phyloP scores from a whole-genome alignment of 2,113 vertebrate genomes.

The Polyodon spathula region DNA sequence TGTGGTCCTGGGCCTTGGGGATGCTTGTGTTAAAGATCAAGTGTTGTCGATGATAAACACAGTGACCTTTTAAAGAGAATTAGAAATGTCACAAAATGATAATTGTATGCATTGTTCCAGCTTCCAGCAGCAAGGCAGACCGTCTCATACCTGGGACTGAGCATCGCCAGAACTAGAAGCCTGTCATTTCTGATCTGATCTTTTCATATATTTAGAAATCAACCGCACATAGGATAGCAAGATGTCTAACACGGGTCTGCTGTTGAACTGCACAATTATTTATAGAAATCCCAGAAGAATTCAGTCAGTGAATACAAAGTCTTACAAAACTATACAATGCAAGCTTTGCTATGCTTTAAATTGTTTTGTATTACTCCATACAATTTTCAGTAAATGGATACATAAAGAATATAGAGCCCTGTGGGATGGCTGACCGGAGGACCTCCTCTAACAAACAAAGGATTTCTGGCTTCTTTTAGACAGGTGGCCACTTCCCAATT shows the following conservation, averaged over 20 bases:
- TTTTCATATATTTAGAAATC: neutral
- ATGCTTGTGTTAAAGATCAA: slow-evolving; percentile 7
- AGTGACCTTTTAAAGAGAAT: slow-evolving; percentile 13
- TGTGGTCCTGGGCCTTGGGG: neutral
- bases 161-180: neutral
- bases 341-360: too few relatives aligned
- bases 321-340: too few relatives aligned
- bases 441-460: too few relatives aligned
- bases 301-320: too few relatives aligned
- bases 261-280: too few relatives aligned
- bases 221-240: neutral
- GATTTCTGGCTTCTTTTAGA: too few relatives aligned
- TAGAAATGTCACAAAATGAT: slow-evolving; percentile 15
- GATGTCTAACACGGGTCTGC: neutral
- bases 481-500: too few relatives aligned
- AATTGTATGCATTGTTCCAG: slow-evolving; percentile 4
- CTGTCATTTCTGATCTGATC: neutral
- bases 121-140: neutral
- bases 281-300: too few relatives aligned
- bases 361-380: too few relatives aligned
- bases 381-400: too few relatives aligned
- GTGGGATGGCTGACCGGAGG: too few relatives aligned
- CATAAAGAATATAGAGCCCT: too few relatives aligned
- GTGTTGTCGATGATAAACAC: slow-evolving; percentile 5
- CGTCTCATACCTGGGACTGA: neutral